Evolutionary conservation across 2,888 invertebrate species (phyloP).

Genomic region (Protonemura montana): DNA sequence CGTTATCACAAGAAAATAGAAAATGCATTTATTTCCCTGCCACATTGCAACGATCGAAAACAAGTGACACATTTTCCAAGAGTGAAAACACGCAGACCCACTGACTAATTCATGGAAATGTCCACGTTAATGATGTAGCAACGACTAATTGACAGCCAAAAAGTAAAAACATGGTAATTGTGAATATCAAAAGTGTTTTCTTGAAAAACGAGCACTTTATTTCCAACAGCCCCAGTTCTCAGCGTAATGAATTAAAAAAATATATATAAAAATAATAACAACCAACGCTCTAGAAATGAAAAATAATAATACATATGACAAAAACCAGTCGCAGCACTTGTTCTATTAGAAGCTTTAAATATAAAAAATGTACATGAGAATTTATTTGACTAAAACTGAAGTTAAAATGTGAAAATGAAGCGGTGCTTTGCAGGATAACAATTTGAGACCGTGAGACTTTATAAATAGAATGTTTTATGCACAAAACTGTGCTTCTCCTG

Average conservation of each 20-base stretch:
- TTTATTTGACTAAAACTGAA: neutral
- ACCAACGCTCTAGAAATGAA: neutral
- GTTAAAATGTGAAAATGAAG: neutral
- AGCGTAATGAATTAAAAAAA: neutral
- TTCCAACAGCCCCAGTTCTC: neutral
- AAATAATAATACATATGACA: neutral
- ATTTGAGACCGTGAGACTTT: neutral
- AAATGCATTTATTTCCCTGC: too few relatives aligned
- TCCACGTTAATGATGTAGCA: neutral
- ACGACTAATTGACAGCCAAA: neutral
- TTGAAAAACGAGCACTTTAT: neutral
- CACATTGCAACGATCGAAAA: too few relatives aligned
- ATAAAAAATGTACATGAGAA: neutral
- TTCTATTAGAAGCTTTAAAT: neutral
- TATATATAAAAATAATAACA: neutral
- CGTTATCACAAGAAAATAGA: too few relatives aligned
- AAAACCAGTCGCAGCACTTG: neutral
- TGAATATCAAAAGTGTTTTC: neutral
- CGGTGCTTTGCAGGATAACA: neutral
- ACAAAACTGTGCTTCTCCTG: neutral
- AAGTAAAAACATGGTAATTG: neutral
- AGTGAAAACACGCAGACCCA: too few relatives aligned
- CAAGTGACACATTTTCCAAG: too few relatives aligned
- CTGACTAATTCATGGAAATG: too few relatives aligned
- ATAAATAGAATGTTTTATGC: neutral